Percentiles rank a stretch among this genome's conserved stretches.
Evolutionary conservation across 2,797 vertebrate genomes (phyloP).

Genomic region (Diplodus puntazzo): DNA sequence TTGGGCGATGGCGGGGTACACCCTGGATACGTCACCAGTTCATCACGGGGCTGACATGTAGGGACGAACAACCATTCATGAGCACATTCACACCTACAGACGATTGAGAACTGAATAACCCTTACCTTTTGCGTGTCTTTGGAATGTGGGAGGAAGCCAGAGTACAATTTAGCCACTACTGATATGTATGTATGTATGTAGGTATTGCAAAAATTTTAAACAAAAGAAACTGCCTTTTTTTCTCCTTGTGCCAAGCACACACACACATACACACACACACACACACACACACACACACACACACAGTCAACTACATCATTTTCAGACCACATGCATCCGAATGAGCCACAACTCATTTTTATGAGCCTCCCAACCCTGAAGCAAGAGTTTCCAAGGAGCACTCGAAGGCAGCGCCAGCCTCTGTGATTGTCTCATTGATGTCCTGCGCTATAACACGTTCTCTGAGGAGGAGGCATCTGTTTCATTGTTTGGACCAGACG

Average conservation of each 20-base stretch:
- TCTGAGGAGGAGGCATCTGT: constrained; percentile 75
- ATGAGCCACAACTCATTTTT: constrained; percentile 40
- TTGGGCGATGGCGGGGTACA: too few species aligned
- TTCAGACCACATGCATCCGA: constrained; percentile 7
- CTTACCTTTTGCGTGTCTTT: too few species aligned
- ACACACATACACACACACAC: too few species aligned
- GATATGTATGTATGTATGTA: not conserved
- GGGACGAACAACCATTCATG: too few species aligned
- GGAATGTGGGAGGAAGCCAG: too few species aligned
- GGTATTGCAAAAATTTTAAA: not conserved
- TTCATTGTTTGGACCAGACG: constrained; percentile 74
- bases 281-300: too few species aligned
- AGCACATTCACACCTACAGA: too few species aligned
- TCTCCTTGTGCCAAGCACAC: not conserved
- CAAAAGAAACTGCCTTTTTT: constrained; percentile 6
- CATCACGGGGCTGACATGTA: too few species aligned
- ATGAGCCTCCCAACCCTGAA: constrained; percentile 27
- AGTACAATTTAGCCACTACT: not conserved
- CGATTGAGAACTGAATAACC: too few species aligned
- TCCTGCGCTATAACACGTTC: constrained; percentile 62
- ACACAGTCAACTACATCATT: constrained; percentile 2
- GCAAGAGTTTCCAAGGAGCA: constrained; percentile 24
- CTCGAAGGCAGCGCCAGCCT: constrained; percentile 37
- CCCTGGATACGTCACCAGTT: too few species aligned
- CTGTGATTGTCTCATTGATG: constrained; percentile 52